phyloP scores from a whole-genome alignment of 2,797 vertebrate species.

The Sebastes iracundus region DNA sequence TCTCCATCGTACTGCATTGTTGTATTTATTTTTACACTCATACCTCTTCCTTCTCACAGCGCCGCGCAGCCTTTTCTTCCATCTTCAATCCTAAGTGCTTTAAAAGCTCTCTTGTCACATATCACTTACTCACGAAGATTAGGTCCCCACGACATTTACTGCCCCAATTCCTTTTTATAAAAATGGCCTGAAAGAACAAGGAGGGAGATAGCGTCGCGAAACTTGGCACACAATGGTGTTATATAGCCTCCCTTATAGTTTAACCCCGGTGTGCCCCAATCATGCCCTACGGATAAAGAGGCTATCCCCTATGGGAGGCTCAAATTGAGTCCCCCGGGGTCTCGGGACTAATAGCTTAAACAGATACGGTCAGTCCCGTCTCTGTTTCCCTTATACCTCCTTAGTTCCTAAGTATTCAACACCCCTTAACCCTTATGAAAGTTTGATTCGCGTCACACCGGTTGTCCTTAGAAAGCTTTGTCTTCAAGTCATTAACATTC shows the following conservation, averaged over 20 bases:
- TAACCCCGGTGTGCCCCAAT: conserved; percentile 75
- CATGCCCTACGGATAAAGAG: conserved; percentile 71
- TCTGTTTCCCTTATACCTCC: conserved; percentile 56
- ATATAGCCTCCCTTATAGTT: conserved; percentile 72
- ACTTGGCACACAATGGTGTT: conserved; percentile 72
- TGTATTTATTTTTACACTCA: conserved; percentile 77
- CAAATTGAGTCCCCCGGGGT: conserved; percentile 67
- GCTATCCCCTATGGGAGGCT: conserved; percentile 75
- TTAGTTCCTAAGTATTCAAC: conserved; percentile 54
- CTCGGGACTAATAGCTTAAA: conserved; percentile 69
- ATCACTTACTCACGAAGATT: conserved; percentile 73
- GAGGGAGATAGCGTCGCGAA: conserved; percentile 57
- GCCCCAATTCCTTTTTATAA: conserved; percentile 65
- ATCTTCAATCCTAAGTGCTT: conserved; percentile 71
- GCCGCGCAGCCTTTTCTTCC: conserved; percentile 59
- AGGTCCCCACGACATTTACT: conserved; percentile 65
- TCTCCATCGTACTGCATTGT: conserved; percentile 66
- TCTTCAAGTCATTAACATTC: conserved; percentile 52
- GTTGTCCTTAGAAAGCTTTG: conserved; percentile 28
- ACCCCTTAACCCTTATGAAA: conserved; percentile 65
- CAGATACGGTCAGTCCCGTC: conserved; percentile 64
- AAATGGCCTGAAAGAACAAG: conserved; percentile 54
- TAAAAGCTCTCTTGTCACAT: conserved; percentile 74
- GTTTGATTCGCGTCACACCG: conserved; percentile 54
- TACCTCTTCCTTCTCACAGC: conserved; percentile 73